phyloP scores from a whole-genome alignment of 2,888 invertebrate genomes.

The Ectobius pallidus region DNA sequence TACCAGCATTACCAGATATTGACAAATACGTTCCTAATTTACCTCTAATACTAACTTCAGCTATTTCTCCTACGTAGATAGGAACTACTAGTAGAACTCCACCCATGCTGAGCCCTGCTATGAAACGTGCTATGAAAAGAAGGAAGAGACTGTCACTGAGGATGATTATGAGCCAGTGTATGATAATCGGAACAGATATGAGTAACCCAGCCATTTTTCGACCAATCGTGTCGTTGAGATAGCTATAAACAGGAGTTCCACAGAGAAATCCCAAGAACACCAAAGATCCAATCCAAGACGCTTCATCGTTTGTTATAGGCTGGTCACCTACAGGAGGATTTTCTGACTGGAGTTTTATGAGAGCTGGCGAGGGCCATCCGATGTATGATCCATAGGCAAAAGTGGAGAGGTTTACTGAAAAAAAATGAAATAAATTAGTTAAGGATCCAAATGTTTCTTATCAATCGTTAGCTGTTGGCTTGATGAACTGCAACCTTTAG shows the following conservation, averaged over 20 bases:
- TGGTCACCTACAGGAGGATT: constrained; percentile 55
- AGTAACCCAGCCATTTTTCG: constrained; percentile 61
- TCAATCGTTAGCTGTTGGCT: no score
- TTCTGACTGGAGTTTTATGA: constrained; percentile 56
- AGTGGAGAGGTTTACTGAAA: constrained; percentile 62
- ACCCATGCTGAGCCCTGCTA: constrained; percentile 65
- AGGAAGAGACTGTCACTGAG: constrained; percentile 56
- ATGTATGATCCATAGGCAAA: constrained; percentile 63
- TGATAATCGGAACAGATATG: constrained; percentile 60
- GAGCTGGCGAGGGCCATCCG: constrained; percentile 66
- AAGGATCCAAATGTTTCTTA: no score
- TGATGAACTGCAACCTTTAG: no score
- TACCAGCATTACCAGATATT: constrained; percentile 58
- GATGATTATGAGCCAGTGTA: constrained; percentile 65
- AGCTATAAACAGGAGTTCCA: constrained; percentile 58
- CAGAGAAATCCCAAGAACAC: constrained; percentile 62
- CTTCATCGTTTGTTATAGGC: constrained; percentile 58
- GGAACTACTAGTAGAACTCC: constrained; percentile 63
- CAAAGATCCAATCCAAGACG: constrained; percentile 62
- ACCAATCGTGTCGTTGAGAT: constrained; percentile 59
- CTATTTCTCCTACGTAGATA: constrained; percentile 67
- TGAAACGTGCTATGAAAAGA: constrained; percentile 60
- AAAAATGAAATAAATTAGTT: neutral
- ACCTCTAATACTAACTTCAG: constrained; percentile 62
- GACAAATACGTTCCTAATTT: constrained; percentile 64